A percentile compares a stretch with the other conserved stretches of the same genome.
Evolutionary conservation across 2,113 vertebrate genomes (phyloP).

Genomic region (Eurystomus gularis): DNA sequence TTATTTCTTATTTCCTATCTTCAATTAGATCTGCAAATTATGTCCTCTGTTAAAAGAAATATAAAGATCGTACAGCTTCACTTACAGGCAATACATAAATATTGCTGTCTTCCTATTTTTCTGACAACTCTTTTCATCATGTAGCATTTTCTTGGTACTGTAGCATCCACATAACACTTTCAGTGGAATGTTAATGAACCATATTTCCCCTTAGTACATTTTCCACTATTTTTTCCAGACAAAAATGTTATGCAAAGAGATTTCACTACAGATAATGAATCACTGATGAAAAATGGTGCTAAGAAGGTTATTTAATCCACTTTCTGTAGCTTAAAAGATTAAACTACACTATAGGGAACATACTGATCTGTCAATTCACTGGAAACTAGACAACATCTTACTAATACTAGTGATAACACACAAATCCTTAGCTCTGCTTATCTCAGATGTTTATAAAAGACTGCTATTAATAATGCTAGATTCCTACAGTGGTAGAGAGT

Average conservation of each 20-base stretch:
- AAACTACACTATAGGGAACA: neutral
- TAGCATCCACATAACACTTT: neutral
- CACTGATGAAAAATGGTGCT: neutral
- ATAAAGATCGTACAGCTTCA: neutral
- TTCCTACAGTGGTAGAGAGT: neutral
- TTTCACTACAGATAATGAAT: neutral
- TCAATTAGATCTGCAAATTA: neutral
- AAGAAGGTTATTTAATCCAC: neutral
- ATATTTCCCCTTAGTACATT: neutral
- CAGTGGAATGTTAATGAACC: neutral
- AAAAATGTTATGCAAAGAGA: neutral
- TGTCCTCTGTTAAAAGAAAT: slow-evolving; percentile 3
- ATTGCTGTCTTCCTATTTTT: neutral
- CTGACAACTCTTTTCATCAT: neutral
- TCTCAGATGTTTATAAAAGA: neutral
- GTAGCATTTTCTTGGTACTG: neutral
- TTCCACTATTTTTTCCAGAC: neutral
- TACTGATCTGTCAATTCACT: neutral
- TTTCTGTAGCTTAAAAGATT: neutral
- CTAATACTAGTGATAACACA: neutral
- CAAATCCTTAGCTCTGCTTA: neutral
- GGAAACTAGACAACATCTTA: neutral
- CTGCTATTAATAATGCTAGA: neutral
- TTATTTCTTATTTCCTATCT: neutral
- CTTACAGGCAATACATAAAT: neutral